These are phyloP conservation scores for Carapus acus DNA, from an alignment of 2,797 vertebrate genomes.

Conservation along the genomic window DNA sequence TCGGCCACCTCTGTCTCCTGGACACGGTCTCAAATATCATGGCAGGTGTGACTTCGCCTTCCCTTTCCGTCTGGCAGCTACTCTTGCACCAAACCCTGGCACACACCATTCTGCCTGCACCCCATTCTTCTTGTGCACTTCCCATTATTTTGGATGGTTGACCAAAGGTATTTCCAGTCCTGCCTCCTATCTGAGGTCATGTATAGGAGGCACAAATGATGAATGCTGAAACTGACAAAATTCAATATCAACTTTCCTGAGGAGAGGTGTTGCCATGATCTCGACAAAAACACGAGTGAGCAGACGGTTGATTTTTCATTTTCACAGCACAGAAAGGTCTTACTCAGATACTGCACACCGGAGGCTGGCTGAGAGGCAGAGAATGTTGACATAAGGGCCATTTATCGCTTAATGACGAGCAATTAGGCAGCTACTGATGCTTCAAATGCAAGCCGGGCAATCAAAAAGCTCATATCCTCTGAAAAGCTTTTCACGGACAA, in stretches of 20 bases:
- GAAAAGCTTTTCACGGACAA: slow-evolving; percentile 14
- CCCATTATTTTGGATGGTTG: no score
- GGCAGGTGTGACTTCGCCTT: no score
- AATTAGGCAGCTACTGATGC: slow-evolving; percentile 39
- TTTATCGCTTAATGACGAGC: slow-evolving; percentile 33
- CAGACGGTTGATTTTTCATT: slow-evolving; percentile 27
- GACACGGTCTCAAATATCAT: no score
- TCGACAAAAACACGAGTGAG: slow-evolving; percentile 27
- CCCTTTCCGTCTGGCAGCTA: no score
- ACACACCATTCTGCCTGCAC: no score
- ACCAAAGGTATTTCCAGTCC: no score
- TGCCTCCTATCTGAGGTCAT: no score
- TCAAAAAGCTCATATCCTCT: slow-evolving; percentile 2
- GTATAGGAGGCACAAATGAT: slow-evolving; percentile 17
- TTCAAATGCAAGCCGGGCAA: slow-evolving; percentile 26
- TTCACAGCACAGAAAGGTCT: slow-evolving; percentile 20
- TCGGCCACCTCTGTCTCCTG: no score
- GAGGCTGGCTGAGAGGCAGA: slow-evolving; percentile 25
- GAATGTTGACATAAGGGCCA: slow-evolving; percentile 35
- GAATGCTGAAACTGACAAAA: slow-evolving; percentile 33
- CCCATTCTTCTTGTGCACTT: no score
- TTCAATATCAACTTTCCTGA: slow-evolving; percentile 20
- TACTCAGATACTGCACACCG: slow-evolving; percentile 32
- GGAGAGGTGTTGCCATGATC: slow-evolving; percentile 15
- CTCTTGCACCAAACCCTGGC: no score